Percentiles rank a stretch among this genome's conserved stretches.
Conservation (phyloP, 2,113 vertebrate species). For the Gyps fulvus region DNA sequence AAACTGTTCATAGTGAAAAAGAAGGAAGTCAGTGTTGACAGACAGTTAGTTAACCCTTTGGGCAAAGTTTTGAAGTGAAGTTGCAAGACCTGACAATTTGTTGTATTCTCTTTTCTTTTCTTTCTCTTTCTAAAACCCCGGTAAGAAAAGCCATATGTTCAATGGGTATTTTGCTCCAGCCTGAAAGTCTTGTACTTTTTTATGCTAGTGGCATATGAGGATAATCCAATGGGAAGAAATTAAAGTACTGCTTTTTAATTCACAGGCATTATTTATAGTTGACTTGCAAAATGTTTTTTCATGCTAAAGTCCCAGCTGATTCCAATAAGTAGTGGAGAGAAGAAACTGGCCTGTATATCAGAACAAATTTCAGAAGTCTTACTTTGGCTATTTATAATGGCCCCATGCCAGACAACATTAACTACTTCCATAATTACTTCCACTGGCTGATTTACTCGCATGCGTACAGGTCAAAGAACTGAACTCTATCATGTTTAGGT, state of each 20-base stretch:
- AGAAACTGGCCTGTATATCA: neutral
- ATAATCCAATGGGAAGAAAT: neutral
- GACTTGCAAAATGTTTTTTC: neutral
- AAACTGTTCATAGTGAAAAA: constrained; percentile 19
- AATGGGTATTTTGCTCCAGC: neutral
- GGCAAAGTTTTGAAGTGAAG: neutral
- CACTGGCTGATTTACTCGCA: neutral
- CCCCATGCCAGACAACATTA: neutral
- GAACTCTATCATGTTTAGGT: accelerated
- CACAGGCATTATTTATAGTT: neutral
- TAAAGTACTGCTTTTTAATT: neutral
- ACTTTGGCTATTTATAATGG: neutral
- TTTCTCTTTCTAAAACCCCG: neutral
- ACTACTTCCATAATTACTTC: neutral
- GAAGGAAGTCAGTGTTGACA: constrained; percentile 21
- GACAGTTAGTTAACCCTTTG: constrained; percentile 19
- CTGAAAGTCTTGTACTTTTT: neutral
- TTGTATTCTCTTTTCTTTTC: neutral
- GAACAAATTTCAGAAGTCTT: neutral
- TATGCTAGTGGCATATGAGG: neutral
- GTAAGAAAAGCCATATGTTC: neutral
- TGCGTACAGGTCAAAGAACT: neutral
- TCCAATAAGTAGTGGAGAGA: neutral
- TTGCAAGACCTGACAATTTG: neutral
- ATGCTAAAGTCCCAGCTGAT: neutral